These are phyloP conservation scores for Theretra japonica DNA, from an alignment of 2,888 invertebrate species.

Conservation along the genomic window DNA sequence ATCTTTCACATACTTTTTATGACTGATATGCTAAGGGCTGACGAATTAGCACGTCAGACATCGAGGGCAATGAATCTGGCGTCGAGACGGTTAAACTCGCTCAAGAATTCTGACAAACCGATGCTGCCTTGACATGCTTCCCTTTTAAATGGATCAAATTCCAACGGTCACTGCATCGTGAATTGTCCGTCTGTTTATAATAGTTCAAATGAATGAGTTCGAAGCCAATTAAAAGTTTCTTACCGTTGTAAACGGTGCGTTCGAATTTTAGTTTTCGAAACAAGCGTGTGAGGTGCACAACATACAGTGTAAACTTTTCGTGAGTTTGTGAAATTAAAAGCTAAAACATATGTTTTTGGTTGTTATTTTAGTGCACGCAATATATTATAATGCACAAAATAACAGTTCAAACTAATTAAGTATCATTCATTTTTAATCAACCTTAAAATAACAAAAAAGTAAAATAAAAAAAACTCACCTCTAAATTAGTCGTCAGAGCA, in stretches of 20 bases:
- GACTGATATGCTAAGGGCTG: background rate
- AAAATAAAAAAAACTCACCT: no score
- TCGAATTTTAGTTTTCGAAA: background rate
- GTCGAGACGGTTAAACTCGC: background rate
- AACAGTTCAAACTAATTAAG: no score
- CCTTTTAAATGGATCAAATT: constrained; percentile 40
- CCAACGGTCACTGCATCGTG: constrained; percentile 32
- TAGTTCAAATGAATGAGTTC: constrained; percentile 8
- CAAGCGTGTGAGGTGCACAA: background rate
- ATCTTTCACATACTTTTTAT: no score
- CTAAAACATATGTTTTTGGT: no score
- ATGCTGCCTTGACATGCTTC: constrained; percentile 49
- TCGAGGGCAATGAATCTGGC: constrained; percentile 8
- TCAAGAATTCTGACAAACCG: constrained; percentile 2
- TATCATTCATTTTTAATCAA: no score
- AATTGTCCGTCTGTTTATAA: background rate
- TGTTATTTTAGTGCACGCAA: no score
- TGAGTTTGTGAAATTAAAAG: no score
- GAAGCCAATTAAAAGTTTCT: constrained; percentile 7
- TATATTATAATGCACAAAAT: no score
- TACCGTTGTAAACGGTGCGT: background rate
- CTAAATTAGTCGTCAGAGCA: no score
- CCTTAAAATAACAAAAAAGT: no score
- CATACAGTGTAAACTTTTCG: constrained; percentile 45
- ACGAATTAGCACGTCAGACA: background rate